Evolutionary conservation across 2,888 invertebrate genomes (phyloP), one percentile per base, ranked within the genome.

Genomic region (Atherix ibis): DNA sequence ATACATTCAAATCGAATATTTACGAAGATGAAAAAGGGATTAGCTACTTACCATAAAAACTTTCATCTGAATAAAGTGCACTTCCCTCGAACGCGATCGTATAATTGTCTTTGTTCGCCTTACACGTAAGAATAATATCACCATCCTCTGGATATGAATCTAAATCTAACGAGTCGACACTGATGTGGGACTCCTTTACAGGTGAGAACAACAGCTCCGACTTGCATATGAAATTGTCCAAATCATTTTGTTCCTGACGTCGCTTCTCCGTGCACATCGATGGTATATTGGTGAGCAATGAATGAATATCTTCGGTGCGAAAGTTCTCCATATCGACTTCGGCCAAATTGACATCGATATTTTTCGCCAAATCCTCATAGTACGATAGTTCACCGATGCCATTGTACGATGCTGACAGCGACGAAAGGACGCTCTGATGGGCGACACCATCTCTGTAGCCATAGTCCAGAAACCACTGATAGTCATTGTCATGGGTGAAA

Each of bases 281-380:
- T 70, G 82, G 68, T 70, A 77, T 65, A 71, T 74, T 59, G 44
- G 82, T 78, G 42, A 89, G 71, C 50, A 87, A 66, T 44, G 83
- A 82, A 54, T 85, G 84, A 48, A 91, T 89, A 53, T 91, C 89
- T 62, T 88, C 83, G 15, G 87, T 82, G 46, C 80, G 74, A 63
- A 89, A 89, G 58, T 85, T 84, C 62, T 91, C 89, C 81, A 91
- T 91, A 62, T 91, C 91, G 37, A 88, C 87, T 63, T 91, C 87
- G 27, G 91, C 91, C 50, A 91, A 70, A 62, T 89, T 89, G 41
- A 87, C 88, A 63, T 91, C 89, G 63, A 89, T 70, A 58, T 88
- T 85, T 55, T 83, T 72, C 25, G 87, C 77, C 52, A 88, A 65
- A 54, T 83, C 83, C 61, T 88, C 85, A 59, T 88, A 85, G 51